A percentile compares a stretch with the other conserved stretches of the same genome.
These are phyloP conservation scores for Mallotus villosus DNA, from an alignment of 2,797 vertebrate species.

Conservation along the genomic window DNA sequence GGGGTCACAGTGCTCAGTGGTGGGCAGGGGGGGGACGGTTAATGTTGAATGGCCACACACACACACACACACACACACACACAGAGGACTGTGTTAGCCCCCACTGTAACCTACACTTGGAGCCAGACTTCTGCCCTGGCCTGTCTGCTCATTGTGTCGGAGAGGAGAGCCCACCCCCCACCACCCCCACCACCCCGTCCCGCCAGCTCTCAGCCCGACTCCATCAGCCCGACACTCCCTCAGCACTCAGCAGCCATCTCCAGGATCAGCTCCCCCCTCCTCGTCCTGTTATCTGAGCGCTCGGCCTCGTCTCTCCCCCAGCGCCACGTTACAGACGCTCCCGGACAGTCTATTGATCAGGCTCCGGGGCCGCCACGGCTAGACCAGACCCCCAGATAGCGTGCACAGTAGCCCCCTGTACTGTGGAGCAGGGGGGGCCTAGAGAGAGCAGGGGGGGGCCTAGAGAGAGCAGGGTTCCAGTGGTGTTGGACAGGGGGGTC, in stretches of 20 bases:
- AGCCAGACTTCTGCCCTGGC: slow-evolving; percentile 18
- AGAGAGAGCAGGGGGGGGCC: no score
- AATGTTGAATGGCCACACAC: background rate
- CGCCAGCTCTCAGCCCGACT: background rate
- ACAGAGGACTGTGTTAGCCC: background rate
- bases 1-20: background rate
- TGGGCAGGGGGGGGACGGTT: background rate
- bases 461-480: no score
- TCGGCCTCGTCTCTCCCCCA: background rate
- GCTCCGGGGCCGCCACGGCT: no score
- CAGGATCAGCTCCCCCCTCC: background rate
- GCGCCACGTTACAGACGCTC: background rate
- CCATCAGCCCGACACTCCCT: background rate
- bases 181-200: background rate
- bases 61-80: background rate
- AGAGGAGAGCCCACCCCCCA: background rate
- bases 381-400: no score
- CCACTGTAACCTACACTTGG: slow-evolving; percentile 3
- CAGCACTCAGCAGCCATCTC: background rate
- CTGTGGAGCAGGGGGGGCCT: background rate
- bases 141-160: background rate
- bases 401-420: background rate
- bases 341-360: background rate
- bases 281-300: background rate
- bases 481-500: background rate